These are phyloP conservation scores for Sialis lutaria DNA, from an alignment of 2,888 invertebrate species.

Conservation along the genomic window DNA sequence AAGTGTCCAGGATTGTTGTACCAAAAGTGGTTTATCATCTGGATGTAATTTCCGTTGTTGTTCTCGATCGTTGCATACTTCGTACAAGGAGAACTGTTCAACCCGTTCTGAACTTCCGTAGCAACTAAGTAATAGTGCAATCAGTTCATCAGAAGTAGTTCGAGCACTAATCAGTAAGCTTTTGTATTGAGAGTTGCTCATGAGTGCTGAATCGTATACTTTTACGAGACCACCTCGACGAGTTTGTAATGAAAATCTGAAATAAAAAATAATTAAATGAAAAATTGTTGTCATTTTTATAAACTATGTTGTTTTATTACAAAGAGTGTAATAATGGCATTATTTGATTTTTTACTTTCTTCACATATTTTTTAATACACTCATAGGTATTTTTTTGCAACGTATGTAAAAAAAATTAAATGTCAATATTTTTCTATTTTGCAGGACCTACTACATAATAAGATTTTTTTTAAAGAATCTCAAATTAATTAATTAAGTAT, in stretches of 20 bases:
- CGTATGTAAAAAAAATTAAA: too few relatives aligned
- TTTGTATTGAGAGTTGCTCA: conserved; percentile 86
- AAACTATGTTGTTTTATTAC: too few relatives aligned
- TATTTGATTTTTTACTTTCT: too few relatives aligned
- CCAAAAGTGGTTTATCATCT: conserved; percentile 66
- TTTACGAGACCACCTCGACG: conserved; percentile 81
- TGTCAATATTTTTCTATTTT: too few relatives aligned
- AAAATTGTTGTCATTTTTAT: too few relatives aligned
- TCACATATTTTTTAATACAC: too few relatives aligned
- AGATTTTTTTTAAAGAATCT: too few relatives aligned
- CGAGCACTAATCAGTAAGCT: conserved; percentile 75
- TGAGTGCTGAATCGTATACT: conserved; percentile 80
- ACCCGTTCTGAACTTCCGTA: conserved; percentile 70
- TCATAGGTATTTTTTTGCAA: too few relatives aligned
- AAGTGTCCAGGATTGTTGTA: conserved; percentile 58
- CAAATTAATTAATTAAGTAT: too few relatives aligned
- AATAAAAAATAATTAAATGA: conserved; percentile 15
- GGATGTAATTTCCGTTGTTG: conserved; percentile 78
- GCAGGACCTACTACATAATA: too few relatives aligned
- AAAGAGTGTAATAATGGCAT: too few relatives aligned
- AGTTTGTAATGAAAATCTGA: conserved; percentile 71
- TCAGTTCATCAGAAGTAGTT: conserved; percentile 76
- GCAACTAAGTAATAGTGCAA: conserved; percentile 68
- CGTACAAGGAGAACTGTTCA: conserved; percentile 74
- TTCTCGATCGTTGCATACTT: conserved; percentile 60